Evolutionary conservation across 2,888 invertebrate species (phyloP).

Genomic region (Portevinia maculata): DNA sequence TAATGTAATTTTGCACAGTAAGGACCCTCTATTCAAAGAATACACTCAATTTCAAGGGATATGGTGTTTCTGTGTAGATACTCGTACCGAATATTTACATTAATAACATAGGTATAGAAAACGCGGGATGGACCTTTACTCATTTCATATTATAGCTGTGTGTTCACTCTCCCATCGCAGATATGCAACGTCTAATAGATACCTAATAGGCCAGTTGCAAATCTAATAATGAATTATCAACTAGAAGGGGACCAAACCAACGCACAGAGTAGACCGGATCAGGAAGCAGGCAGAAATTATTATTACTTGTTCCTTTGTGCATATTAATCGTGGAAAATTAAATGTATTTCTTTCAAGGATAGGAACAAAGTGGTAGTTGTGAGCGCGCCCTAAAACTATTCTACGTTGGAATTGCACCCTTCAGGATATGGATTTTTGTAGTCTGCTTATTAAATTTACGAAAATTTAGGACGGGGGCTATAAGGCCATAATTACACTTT

Average conservation of each 20-base stretch:
- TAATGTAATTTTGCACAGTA: slow-evolving; percentile 63
- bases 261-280: background rate
- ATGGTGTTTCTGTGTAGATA: slow-evolving; percentile 8
- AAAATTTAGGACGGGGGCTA: slow-evolving; percentile 41
- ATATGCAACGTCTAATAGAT: slow-evolving; percentile 64
- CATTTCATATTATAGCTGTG: slow-evolving; percentile 29
- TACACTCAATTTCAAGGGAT: slow-evolving; percentile 66
- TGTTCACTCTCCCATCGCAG: slow-evolving; percentile 44
- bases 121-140: slow-evolving; percentile 10
- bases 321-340: slow-evolving; percentile 73
- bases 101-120: slow-evolving; percentile 29
- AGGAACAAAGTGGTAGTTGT: slow-evolving; percentile 11
- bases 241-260: background rate
- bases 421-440: slow-evolving; percentile 39
- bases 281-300: slow-evolving; percentile 63
- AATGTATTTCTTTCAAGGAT: slow-evolving; percentile 72
- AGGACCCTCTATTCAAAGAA: slow-evolving; percentile 24
- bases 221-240: slow-evolving; percentile 69
- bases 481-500: slow-evolving; percentile 66
- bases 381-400: slow-evolving; percentile 20
- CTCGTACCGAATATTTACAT: slow-evolving; percentile 45
- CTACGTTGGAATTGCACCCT: slow-evolving; percentile 21
- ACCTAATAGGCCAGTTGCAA: slow-evolving; percentile 73
- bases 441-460: slow-evolving; percentile 49
- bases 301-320: slow-evolving; percentile 69